phyloP scores from a whole-genome alignment of 2,797 vertebrate species.

The Falco novaeseelandiae region DNA sequence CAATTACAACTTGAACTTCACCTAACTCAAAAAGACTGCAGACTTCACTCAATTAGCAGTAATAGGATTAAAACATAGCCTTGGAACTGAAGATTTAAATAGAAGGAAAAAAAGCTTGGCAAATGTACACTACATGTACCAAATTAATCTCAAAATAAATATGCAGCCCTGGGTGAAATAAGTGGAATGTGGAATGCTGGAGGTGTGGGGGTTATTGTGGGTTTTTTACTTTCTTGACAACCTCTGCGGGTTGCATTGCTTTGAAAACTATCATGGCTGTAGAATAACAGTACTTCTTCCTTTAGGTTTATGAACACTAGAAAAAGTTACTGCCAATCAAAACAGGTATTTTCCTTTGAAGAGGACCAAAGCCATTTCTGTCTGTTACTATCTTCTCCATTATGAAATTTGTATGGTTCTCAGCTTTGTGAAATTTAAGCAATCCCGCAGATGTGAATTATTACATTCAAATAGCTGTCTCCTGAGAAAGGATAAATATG shows the following conservation, averaged over 20 bases:
- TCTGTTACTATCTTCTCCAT: neutral
- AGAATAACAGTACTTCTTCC: neutral
- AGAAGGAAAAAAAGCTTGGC: constrained; percentile 87
- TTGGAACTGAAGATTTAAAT: constrained; percentile 89
- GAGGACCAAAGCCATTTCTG: neutral
- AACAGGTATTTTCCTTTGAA: neutral
- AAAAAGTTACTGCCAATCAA: neutral
- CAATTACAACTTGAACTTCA: constrained; percentile 91
- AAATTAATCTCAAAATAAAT: constrained; percentile 89
- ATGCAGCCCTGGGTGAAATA: constrained; percentile 70
- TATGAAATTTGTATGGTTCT: neutral
- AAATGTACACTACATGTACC: constrained; percentile 86
- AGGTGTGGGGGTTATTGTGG: neutral
- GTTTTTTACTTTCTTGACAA: neutral
- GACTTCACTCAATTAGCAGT: constrained; percentile 92
- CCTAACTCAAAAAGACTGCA: constrained; percentile 90
- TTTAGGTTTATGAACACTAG: neutral
- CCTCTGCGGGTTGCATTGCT: neutral
- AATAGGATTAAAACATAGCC: constrained; percentile 93
- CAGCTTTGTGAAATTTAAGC: neutral
- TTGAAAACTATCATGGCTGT: neutral
- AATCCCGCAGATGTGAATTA: neutral
- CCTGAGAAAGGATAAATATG: neutral
- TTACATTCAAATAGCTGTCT: neutral
- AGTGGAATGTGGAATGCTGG: constrained; percentile 61